Percentiles rank a stretch among this genome's conserved stretches.
Conservation (phyloP, 2,888 invertebrate species). For the Xanthorhoe designata region DNA sequence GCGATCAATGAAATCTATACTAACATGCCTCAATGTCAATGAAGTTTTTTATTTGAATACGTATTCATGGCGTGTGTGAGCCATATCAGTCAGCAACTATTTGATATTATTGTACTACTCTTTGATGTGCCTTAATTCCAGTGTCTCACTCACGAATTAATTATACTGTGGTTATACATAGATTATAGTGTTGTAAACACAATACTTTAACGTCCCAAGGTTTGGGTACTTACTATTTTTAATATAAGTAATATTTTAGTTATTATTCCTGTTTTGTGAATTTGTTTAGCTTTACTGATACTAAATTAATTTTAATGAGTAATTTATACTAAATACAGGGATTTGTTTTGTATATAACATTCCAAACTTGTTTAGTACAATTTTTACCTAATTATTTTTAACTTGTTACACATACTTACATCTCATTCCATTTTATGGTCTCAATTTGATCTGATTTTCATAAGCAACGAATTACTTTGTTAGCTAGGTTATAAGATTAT, state of each 20-base stretch:
- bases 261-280: constrained; percentile 30
- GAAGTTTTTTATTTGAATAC: constrained; percentile 13
- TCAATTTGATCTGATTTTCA: not conserved
- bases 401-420: not conserved
- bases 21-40: constrained; percentile 52
- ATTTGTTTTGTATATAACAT: constrained; percentile 39
- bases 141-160: constrained; percentile 21
- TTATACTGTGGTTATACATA: no score
- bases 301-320: constrained; percentile 28
- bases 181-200: constrained; percentile 30
- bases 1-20: constrained; percentile 64
- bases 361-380: constrained; percentile 32
- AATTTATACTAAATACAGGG: constrained; percentile 44
- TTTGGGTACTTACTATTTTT: constrained; percentile 15
- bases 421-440: constrained; percentile 30
- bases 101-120: constrained; percentile 15
- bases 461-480: constrained; percentile 11
- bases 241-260: constrained; percentile 13
- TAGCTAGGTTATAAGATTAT: constrained; percentile 12
- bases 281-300: constrained; percentile 36
- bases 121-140: constrained; percentile 31
- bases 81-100: constrained; percentile 22
- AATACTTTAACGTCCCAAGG: constrained; percentile 17
- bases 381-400: not conserved
- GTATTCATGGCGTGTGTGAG: constrained; percentile 11